Evolutionary conservation across 2,888 invertebrate species (phyloP).

Genomic region (Dusona sp.): DNA sequence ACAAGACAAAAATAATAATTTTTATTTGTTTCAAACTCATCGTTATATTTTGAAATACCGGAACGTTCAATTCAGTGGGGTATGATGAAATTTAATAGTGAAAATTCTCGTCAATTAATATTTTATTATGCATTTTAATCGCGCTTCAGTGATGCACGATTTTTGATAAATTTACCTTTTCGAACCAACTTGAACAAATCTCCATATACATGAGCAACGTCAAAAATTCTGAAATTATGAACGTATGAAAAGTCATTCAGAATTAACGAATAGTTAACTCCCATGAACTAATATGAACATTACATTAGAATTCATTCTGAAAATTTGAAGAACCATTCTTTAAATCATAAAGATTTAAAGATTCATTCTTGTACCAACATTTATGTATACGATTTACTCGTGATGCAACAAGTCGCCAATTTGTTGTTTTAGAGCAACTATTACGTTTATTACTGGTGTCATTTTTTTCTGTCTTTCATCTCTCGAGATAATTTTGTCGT

Average conservation of each 20-base stretch:
- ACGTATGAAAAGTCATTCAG: background rate
- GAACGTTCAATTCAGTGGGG: background rate
- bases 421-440: background rate
- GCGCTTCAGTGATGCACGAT: background rate
- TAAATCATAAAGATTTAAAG: too few relatives aligned
- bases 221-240: background rate
- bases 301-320: too few relatives aligned
- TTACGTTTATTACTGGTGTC: background rate
- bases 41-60: background rate
- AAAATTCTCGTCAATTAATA: background rate
- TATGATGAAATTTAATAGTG: background rate
- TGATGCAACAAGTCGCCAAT: background rate
- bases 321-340: too few relatives aligned
- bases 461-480: background rate
- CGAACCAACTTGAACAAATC: background rate
- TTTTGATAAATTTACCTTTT: background rate
- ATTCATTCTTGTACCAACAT: too few relatives aligned
- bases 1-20: too few relatives aligned
- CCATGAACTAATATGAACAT: too few relatives aligned
- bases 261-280: too few relatives aligned
- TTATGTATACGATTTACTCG: too few relatives aligned
- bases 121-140: background rate
- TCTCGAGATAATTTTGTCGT: background rate
- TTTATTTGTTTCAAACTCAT: background rate
- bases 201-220: background rate